Base-by-base conservation (phyloP, 2,113 vertebrate species). In the Tachysurus vachellii region DNA sequence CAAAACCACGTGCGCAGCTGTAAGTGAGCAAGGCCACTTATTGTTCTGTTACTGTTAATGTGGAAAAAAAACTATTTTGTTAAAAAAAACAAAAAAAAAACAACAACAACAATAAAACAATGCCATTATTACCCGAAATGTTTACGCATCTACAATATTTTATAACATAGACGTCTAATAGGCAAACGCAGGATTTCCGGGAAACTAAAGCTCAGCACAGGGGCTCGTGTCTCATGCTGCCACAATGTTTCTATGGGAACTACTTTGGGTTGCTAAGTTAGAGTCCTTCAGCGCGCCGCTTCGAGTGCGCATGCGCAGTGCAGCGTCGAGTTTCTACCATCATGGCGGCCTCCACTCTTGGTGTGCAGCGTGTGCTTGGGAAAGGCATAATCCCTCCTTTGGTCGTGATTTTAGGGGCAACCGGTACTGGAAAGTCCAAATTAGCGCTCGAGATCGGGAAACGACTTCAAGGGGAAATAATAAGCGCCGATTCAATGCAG, bases 401-500 rank as follows among this genome's bases (percentile, higher is more conserved):
- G 14, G 96, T 99, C 31, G 97, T 98, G 87, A 94, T 99, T 93
- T 92, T 99, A 3, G 97, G 97, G 80, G 97, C 97, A 21, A 98
- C 98, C 5, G 97, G 97, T 28, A 97, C 96, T 57, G 97, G 98
- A 0, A 99, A 99, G 82, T 98, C 97, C 79, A 97, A 96, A 21
- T 93, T 99, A 92, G 97, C 97, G 1, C 92, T 98, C 62, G 96
- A 98, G 91, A 92, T 99, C 12, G 96, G 96, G 47, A 95, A 94
- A 91, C 93, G 94, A 31, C 93, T 97, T 0, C 93, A 94, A 64
- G 97, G 97, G 3, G 97, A 98, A 90, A 96, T 99, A 85, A 94
- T 99, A 92, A 97, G 97, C 93, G 98, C 97, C 0, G 98, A 99
- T 91, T 97, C 97, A 89, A 98, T 99, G 97, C 97, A 99, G 97